phyloP scores from a whole-genome alignment of 1,140 invertebrate species.

The Mesaphorura yosii region DNA sequence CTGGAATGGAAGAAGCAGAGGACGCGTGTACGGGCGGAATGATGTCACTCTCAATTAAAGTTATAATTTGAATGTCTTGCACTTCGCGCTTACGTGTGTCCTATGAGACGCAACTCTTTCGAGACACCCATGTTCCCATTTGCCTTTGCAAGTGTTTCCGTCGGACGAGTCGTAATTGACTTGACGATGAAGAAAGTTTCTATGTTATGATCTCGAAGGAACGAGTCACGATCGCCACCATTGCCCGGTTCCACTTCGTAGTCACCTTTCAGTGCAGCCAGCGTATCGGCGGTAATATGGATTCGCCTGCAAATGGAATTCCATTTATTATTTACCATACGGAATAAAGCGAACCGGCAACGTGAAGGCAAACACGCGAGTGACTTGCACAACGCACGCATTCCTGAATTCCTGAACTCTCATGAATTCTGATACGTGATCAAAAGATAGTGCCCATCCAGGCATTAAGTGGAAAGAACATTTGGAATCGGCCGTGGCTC shows the following conservation, averaged over 20 bases:
- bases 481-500: too few relatives aligned
- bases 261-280: constrained; percentile 67
- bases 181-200: constrained; percentile 77
- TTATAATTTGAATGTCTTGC: background rate
- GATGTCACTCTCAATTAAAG: too few relatives aligned
- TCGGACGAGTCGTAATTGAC: constrained; percentile 30
- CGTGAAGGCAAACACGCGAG: too few relatives aligned
- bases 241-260: constrained; percentile 81
- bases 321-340: too few relatives aligned
- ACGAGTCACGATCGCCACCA: constrained; percentile 69
- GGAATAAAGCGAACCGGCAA: too few relatives aligned
- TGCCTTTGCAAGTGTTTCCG: constrained; percentile 14
- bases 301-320: constrained; percentile 72
- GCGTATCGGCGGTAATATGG: constrained; percentile 86
- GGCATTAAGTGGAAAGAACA: too few relatives aligned
- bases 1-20: background rate
- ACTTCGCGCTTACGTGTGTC: constrained; percentile 61
- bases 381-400: too few relatives aligned
- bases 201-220: constrained; percentile 82
- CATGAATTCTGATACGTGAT: too few relatives aligned
- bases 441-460: too few relatives aligned
- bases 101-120: constrained; percentile 78
- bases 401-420: too few relatives aligned
- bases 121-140: constrained; percentile 48
- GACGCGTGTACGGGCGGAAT: background rate